These are phyloP conservation scores for Tetranychus piercei DNA, from an alignment of 2,888 invertebrate species.

Conservation along the genomic window DNA sequence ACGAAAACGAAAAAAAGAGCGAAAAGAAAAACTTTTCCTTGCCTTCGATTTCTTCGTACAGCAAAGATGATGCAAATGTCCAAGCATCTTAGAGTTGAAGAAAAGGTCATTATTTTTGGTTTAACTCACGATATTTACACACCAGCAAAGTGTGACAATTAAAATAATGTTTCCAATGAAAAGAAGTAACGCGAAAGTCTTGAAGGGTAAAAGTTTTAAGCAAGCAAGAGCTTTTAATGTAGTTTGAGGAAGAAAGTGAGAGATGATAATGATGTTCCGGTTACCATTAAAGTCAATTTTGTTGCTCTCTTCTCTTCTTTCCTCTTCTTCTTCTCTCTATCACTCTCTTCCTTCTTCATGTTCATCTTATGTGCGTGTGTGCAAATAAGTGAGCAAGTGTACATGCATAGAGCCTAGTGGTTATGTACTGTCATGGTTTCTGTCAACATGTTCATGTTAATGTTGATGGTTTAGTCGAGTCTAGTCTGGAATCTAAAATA, in stretches of 20 bases:
- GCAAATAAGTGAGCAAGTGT: neutral
- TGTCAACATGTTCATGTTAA: too few species aligned
- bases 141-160: too few species aligned
- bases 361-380: neutral
- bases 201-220: neutral
- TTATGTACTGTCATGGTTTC: neutral
- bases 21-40: too few species aligned
- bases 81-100: too few species aligned
- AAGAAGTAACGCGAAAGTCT: neutral
- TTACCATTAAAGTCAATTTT: neutral
- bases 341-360: too few species aligned
- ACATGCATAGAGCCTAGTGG: neutral
- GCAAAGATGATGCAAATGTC: too few species aligned
- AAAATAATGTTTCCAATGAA: neutral
- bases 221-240: neutral
- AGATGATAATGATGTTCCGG: conserved; percentile 1
- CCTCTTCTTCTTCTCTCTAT: too few species aligned
- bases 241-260: neutral
- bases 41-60: too few species aligned
- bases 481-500: neutral
- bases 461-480: too few species aligned
- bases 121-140: too few species aligned
- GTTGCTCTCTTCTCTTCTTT: neutral
- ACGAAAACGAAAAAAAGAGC: too few species aligned
- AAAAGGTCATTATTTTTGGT: too few species aligned